These are phyloP conservation scores for Mus minutoides DNA, from an alignment of 2,797 vertebrate species.

Conservation along the genomic window DNA sequence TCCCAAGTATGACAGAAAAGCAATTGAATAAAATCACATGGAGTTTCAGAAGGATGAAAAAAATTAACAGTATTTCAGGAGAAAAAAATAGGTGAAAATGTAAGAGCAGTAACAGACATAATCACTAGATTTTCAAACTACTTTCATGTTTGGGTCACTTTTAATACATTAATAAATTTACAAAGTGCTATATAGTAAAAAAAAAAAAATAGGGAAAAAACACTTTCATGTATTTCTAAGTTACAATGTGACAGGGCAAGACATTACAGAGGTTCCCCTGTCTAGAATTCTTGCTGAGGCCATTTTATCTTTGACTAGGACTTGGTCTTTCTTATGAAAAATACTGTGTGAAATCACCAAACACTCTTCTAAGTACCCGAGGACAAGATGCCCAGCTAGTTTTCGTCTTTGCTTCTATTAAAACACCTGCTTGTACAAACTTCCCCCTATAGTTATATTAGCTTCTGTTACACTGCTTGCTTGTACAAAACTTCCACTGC, in stretches of 20 bases:
- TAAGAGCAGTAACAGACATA: neutral
- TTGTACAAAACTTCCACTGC: neutral
- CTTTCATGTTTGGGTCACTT: neutral
- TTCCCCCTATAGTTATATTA: neutral
- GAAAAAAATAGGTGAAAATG: neutral
- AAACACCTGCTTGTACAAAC: neutral
- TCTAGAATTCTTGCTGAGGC: neutral
- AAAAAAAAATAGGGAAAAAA: neutral
- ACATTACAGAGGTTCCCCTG: accelerated
- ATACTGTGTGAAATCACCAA: neutral
- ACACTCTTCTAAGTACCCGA: neutral
- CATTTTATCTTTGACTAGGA: neutral
- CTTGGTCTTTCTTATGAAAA: neutral
- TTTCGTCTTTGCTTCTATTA: neutral
- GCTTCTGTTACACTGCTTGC: neutral
- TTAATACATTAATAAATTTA: neutral
- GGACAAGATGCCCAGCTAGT: neutral
- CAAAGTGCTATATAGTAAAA: too few relatives aligned
- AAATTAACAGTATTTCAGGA: neutral
- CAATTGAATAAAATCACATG: neutral
- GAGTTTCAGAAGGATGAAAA: neutral
- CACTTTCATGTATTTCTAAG: neutral
- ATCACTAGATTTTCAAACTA: neutral
- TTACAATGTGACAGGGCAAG: neutral
- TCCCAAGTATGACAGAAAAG: neutral